phyloP scores from a whole-genome alignment of 1,140 invertebrate species.

The Sycophila sp. region DNA sequence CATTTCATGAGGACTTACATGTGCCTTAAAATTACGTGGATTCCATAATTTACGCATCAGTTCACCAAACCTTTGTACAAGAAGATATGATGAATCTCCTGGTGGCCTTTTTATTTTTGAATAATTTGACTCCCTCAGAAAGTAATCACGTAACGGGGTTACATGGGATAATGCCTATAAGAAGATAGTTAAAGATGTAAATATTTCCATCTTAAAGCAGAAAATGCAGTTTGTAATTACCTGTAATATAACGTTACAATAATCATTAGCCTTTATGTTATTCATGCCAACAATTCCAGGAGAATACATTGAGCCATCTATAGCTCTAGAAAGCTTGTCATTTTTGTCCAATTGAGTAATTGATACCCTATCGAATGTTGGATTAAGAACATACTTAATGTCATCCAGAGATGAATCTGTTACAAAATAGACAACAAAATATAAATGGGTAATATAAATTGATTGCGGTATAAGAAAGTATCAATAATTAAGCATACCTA shows the following conservation, averaged over 20 bases:
- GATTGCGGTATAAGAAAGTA: too few relatives aligned
- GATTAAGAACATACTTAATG: conserved; percentile 99
- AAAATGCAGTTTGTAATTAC: conserved; percentile 65
- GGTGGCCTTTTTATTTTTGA: conserved; percentile 87
- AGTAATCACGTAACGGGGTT: conserved; percentile 92
- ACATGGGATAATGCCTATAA: conserved; percentile 92
- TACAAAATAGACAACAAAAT: conserved; percentile 38
- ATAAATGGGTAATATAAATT: not conserved
- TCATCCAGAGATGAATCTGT: conserved; percentile 97
- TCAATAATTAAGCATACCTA: conserved; percentile 84
- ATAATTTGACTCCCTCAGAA: conserved; percentile 94
- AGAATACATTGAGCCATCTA: conserved; percentile 95
- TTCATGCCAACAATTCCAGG: conserved; percentile 97
- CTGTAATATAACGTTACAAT: conserved; percentile 98
- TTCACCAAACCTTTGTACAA: conserved; percentile 97
- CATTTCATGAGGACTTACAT: conserved; percentile 99
- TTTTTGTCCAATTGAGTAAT: conserved; percentile 84
- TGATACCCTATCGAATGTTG: conserved; percentile 88
- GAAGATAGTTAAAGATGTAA: conserved; percentile 44
- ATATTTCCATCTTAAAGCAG: not conserved
- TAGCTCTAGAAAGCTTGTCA: conserved; percentile 91
- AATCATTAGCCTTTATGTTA: conserved; percentile 99
- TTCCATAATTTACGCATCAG: conserved; percentile 99
- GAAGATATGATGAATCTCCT: conserved; percentile 89
- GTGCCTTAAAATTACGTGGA: conserved; percentile 98